Conservation (phyloP, 2,888 invertebrate genomes). For the Germaria angustata region DNA sequence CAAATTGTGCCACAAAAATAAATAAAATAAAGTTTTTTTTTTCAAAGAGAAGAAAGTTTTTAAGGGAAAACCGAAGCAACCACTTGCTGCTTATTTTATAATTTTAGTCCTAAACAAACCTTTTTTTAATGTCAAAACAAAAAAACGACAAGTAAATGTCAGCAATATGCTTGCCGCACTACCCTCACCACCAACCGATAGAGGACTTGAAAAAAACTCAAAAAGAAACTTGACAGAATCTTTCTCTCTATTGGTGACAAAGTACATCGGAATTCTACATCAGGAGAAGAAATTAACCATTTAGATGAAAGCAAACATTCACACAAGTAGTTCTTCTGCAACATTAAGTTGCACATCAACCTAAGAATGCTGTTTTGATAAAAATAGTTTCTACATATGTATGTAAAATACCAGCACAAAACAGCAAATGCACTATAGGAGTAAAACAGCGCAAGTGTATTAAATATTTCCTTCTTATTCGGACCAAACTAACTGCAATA, state of each 20-base stretch:
- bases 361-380: too few species aligned
- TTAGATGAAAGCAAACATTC: neutral
- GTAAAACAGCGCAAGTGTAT: too few species aligned
- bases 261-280: neutral
- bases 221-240: constrained; percentile 33
- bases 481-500: too few species aligned
- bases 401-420: constrained; percentile 43
- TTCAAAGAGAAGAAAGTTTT: neutral
- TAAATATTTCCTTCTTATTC: too few species aligned
- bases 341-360: neutral
- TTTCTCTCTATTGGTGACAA: neutral
- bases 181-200: neutral
- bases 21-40: neutral
- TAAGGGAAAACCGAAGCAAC: constrained; percentile 36
- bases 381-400: too few species aligned
- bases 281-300: constrained; percentile 13
- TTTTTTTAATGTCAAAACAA: constrained; percentile 47
- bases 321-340: too few species aligned
- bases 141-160: constrained; percentile 48
- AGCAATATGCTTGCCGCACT: constrained; percentile 1
- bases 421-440: neutral
- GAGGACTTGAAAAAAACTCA: constrained; percentile 36
- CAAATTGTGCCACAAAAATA: constrained; percentile 3
- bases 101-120: constrained; percentile 55
- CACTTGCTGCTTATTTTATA: constrained; percentile 54